These are phyloP conservation scores for Steromphala cineraria DNA, from an alignment of 2,888 invertebrate species.

Conservation along the genomic window DNA sequence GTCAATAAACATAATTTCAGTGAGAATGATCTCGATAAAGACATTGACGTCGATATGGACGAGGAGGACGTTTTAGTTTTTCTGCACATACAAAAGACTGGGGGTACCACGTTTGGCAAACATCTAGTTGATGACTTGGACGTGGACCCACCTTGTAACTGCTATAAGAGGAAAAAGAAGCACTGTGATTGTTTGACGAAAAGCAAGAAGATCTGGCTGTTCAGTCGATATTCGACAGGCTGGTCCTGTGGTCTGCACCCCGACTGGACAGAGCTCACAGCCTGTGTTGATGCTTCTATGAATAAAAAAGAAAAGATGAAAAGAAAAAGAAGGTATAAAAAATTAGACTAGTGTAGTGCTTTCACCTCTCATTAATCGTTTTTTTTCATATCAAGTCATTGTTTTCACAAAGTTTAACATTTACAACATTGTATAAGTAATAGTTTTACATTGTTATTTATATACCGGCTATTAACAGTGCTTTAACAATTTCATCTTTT, in stretches of 20 bases:
- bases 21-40: constrained; percentile 83
- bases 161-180: constrained; percentile 89
- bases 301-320: constrained; percentile 91
- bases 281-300: constrained; percentile 84
- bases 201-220: constrained; percentile 84
- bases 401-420: no score
- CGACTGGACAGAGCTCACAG: constrained; percentile 93
- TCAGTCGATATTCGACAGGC: constrained; percentile 77
- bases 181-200: constrained; percentile 63
- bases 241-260: constrained; percentile 93
- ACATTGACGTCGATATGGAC: constrained; percentile 75
- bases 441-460: no score
- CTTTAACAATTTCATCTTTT: no score
- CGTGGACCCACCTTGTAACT: constrained; percentile 93
- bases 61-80: constrained; percentile 98
- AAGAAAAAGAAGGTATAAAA: constrained; percentile 81
- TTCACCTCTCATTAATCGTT: no score
- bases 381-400: no score
- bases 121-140: constrained; percentile 97
- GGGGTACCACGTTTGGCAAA: constrained; percentile 96
- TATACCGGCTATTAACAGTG: no score
- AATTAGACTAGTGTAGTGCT: not conserved
- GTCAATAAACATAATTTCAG: not conserved
- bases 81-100: constrained; percentile 99
- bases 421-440: no score